These are phyloP conservation scores for Solen grandis DNA, from an alignment of 1,140 invertebrate genomes.

Conservation along the genomic window DNA sequence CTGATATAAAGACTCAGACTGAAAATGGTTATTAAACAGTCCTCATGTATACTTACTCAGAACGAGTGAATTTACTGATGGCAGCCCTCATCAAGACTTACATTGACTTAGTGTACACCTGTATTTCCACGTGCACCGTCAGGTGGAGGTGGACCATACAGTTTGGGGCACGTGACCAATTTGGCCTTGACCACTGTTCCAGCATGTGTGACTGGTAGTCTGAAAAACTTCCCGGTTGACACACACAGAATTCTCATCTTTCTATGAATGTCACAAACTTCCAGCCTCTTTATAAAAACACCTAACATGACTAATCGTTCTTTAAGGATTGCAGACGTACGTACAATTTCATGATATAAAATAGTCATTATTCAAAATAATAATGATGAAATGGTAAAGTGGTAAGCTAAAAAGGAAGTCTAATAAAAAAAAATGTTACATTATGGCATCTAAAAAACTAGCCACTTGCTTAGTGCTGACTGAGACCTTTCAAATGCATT, in stretches of 20 bases:
- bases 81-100: slow-evolving; percentile 67
- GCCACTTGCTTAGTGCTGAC: too few species aligned
- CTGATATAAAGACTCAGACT: background rate
- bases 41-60: background rate
- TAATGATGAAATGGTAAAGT: too few species aligned
- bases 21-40: background rate
- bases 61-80: background rate
- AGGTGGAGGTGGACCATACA: slow-evolving; percentile 74
- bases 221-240: slow-evolving; percentile 73
- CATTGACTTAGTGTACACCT: slow-evolving; percentile 71
- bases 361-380: too few species aligned
- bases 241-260: slow-evolving; percentile 77
- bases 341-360: too few species aligned
- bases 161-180: slow-evolving; percentile 76
- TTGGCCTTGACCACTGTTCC: slow-evolving; percentile 76
- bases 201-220: slow-evolving; percentile 56
- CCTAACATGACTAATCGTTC: background rate
- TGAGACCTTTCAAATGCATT: too few species aligned
- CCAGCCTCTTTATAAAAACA: slow-evolving; percentile 65
- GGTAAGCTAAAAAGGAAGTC: too few species aligned
- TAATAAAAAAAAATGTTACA: too few species aligned
- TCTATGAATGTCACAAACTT: slow-evolving; percentile 70
- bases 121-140: slow-evolving; percentile 71
- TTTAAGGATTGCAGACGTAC: background rate
- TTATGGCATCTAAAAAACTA: too few species aligned